Base-by-base conservation (phyloP, 1,140 invertebrate species). In the Aphaenogaster rudis region DNA sequence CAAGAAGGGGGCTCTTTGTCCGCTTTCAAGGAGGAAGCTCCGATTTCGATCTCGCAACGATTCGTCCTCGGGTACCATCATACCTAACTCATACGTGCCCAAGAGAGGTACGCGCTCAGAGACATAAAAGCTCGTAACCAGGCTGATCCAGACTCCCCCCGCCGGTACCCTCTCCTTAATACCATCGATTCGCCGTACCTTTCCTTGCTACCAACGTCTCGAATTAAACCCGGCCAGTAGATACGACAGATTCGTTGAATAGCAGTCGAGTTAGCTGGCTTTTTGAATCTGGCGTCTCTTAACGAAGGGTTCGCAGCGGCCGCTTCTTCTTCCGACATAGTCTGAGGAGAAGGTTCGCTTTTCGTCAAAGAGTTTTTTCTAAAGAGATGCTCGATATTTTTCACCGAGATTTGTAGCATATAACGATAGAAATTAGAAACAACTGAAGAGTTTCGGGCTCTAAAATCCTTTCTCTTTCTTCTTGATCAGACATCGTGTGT, bases 1-100 rank as follows among this genome's bases (percentile, higher is more conserved):
- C 86, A 69, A 64, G 66, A 42, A 78, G 59, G 33, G 50, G 7
- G 0, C 36, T 52, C 59, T 91, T 91, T 91, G 90, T 91, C 86
- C 81, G 50, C 85, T 63, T 48, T 28, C 86, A 59, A 85, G 77
- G 78, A 90, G 87, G 86, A 87, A 92, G 91, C 91, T 92, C 91
- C 91, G 89, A 92, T 92, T 92, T 92, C 91, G 89, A 92, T 92
- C 91, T 91, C 50, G 76, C 59, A 48, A 76, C 59, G 86, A 90
- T 88, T 86, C 79, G 80, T 90, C 81, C 67, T 87, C 72, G 71
- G 63, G 66, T n/a, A 76, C 72, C 76, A 21, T 85, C 72, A 50
- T 77, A 86, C 85, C 74, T 61, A 63, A 69, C 77, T 67, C 74
- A 86, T 92, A 89, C 86, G 86, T 91, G 86, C 80, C 82, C 87